Evolutionary conservation across 2,113 vertebrate genomes (phyloP), one percentile per base, ranked within the genome.

Genomic region (Nothocercus nigrocapillus): DNA sequence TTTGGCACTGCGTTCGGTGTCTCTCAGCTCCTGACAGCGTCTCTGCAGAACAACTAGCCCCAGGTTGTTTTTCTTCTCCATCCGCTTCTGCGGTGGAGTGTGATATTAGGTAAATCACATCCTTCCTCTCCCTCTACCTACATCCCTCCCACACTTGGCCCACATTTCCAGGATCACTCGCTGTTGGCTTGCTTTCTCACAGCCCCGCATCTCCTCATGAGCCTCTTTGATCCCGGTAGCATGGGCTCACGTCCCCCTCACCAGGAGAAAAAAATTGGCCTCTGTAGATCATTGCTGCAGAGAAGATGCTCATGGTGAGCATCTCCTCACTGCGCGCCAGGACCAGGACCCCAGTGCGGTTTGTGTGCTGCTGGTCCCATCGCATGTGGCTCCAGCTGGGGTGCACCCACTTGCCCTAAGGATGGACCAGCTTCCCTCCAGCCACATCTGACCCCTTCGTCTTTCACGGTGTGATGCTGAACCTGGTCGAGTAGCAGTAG

Each of bases 61-160:
- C 13, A 6, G 79, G 94, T 67, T 94, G 69, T 95, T 95, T 93
- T 93, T 88, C 86, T 95, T 51, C 68, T 89, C 61, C 61, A 83
- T 63, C 72, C 21, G 1, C 79, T 82, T 85, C 53, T 2, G 11
- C 2, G 19, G 45, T 14, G 42, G 78, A 75, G 79, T 0, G 4
- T 69, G 36, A 81, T 80, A 34, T 74, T 69, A 13, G 64, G 82
- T 82, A 93, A 82, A 91, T 87, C 87, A 44, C 79, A 84, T 66
- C 86, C 63, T 91, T 88, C 82, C 90, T 83, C 53, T 1, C 1
- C 78, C 5, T 6, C 21, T 32, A 15, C 88, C 85, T 77, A 77
- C 88, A 24, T 86, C 64, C 92, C 88, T 93, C 88, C 73, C 77
- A 95, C 51, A 5, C 72, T 49, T 56, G 54, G 28, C 32, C 67